Evolutionary conservation across 2,797 vertebrate genomes (phyloP), one percentile per base, ranked within the genome.

Genomic region (Falco columbarius): DNA sequence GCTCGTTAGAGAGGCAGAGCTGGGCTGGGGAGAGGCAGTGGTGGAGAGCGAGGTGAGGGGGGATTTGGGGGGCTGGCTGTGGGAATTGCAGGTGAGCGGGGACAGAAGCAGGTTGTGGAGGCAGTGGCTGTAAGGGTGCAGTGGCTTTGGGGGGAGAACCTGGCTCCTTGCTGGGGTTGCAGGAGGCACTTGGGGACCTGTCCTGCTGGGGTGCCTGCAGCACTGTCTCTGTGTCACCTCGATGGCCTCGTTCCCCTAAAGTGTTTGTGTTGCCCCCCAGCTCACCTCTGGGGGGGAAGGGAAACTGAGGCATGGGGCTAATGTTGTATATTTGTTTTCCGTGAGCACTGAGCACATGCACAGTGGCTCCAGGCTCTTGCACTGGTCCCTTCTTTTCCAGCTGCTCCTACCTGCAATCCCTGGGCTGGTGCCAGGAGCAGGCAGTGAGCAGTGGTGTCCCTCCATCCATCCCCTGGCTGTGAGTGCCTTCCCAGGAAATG

Each of bases 331-430:
- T 68, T n/a, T 42, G 38, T 3, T 65, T 23, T 14, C 62, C 0
- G 1, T 1, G 32, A 21, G 51, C 0, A 13, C 63, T 4, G 15
- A 29, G 88, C 30, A 8, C 24, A 0, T 2, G 6, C 0, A 0
- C 1, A 0, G 5, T 44, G 86, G 18, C 40, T 80, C 52, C 44
- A 3, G 7, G 9, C 75, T 87, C 62, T 49, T 16, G 29, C 47
- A 1, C 24, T 0, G 4, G 15, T 55, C 30, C 46, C 42, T 63
- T 40, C 21, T 54, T 65, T 47, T 54, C 40, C 89, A 81, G 36
- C 76, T 2, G 1, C 62, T 89, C 65, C 86, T 18, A 7, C 83
- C 82, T 72, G 82, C 23, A 9, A 24, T 14, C 47, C 62, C 77
- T 52, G 81, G 63, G 76, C 54, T 46, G 76, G 7, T 47, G 55